Evolutionary conservation across 1,140 invertebrate species (phyloP).

Genomic region (Penaeus japonicus): DNA sequence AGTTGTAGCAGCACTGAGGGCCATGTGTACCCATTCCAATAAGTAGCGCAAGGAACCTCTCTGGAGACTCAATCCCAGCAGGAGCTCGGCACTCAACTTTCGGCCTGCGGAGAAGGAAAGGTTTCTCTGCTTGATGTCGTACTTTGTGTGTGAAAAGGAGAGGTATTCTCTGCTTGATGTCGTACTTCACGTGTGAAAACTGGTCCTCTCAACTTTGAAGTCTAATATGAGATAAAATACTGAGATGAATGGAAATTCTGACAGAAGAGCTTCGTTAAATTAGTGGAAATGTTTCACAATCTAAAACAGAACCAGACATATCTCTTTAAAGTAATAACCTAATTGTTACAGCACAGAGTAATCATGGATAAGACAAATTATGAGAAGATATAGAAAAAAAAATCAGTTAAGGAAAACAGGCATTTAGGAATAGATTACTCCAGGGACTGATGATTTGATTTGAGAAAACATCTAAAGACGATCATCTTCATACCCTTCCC

Average conservation of each 20-base stretch:
- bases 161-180: slow-evolving; percentile 23
- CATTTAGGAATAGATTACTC: too few species aligned
- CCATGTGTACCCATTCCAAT: slow-evolving; percentile 74
- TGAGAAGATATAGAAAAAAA: neutral
- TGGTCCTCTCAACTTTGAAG: too few species aligned
- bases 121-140: neutral
- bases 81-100: slow-evolving; percentile 69
- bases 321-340: too few species aligned
- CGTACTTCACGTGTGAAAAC: neutral
- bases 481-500: too few species aligned
- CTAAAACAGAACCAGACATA: too few species aligned
- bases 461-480: too few species aligned
- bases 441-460: too few species aligned
- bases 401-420: too few species aligned
- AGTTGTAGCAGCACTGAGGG: slow-evolving; percentile 63
- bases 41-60: slow-evolving; percentile 72
- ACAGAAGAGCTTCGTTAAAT: too few species aligned
- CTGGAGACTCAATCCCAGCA: slow-evolving; percentile 71
- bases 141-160: neutral
- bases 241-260: neutral
- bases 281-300: too few species aligned
- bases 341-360: too few species aligned
- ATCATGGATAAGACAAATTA: neutral
- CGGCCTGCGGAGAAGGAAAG: slow-evolving; percentile 61
- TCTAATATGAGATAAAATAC: neutral